Evolutionary conservation across 2,113 vertebrate species (phyloP).

Genomic region (Cervus canadensis): DNA sequence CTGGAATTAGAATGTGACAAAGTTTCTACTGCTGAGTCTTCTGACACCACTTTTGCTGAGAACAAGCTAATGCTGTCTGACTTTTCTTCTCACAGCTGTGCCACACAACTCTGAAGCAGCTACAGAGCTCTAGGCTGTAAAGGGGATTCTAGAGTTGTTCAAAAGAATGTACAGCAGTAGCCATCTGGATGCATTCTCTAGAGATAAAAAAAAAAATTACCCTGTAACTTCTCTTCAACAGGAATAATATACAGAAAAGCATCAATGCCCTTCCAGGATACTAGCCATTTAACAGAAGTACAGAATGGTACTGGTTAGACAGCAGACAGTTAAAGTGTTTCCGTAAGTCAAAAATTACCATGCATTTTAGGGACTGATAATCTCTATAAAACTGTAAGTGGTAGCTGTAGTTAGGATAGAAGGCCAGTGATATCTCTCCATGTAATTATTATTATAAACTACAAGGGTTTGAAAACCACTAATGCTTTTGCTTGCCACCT

Average conservation of each 20-base stretch:
- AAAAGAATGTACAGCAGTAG: background rate
- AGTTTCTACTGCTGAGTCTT: background rate
- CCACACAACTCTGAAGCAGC: background rate
- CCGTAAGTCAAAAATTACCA: background rate
- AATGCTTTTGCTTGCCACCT: background rate
- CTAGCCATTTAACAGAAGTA: background rate
- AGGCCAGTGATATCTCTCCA: background rate
- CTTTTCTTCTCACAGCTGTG: background rate
- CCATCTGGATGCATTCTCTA: background rate
- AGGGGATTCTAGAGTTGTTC: background rate
- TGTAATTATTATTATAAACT: background rate
- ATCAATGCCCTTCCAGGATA: background rate
- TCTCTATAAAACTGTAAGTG: background rate
- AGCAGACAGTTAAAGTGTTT: background rate
- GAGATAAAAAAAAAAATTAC: background rate
- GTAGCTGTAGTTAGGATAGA: background rate
- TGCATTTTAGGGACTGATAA: background rate
- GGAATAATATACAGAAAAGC: background rate
- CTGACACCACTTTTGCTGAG: background rate
- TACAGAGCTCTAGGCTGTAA: background rate
- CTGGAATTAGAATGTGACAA: slow-evolving; percentile 53
- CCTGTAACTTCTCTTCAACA: slow-evolving; percentile 3
- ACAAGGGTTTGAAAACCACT: slow-evolving; percentile 1
- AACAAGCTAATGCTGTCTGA: background rate
- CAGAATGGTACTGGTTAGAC: background rate